A percentile compares a stretch with the other conserved stretches of the same genome.
These are phyloP conservation scores for Harmothoe impar DNA, from an alignment of 2,888 invertebrate genomes.

Conservation along the genomic window DNA sequence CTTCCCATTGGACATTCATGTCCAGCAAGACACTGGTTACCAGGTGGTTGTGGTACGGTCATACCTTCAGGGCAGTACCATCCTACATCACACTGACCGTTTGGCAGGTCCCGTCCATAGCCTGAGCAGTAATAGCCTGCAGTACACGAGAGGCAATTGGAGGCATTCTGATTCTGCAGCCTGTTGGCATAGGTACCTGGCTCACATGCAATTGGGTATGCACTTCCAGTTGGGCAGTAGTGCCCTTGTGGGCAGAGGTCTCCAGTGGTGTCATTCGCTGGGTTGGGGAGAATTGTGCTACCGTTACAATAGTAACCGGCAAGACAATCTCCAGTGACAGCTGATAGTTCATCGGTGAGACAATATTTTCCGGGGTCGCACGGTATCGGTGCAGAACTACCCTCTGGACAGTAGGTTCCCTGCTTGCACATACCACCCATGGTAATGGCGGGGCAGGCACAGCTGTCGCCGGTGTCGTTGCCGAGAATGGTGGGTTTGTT, in stretches of 20 bases:
- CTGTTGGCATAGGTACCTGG: constrained; percentile 77
- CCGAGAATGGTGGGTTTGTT: constrained; percentile 75
- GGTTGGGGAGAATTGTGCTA: constrained; percentile 78
- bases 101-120: constrained; percentile 76
- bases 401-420: constrained; percentile 80
- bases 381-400: constrained; percentile 74
- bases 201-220: constrained; percentile 76
- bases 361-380: constrained; percentile 79
- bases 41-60: constrained; percentile 79
- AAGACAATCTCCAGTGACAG: constrained; percentile 77
- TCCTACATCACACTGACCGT: constrained; percentile 76
- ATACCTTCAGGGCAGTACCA: constrained; percentile 80
- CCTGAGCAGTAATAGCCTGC: constrained; percentile 78
- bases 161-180: constrained; percentile 77
- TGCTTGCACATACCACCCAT: constrained; percentile 79
- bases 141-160: constrained; percentile 80
- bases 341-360: constrained; percentile 73
- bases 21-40: constrained; percentile 78
- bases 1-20: constrained; percentile 80
- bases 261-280: constrained; percentile 80
- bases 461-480: constrained; percentile 74
- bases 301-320: constrained; percentile 80
- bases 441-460: constrained; percentile 75
- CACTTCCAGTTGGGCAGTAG: constrained; percentile 79
- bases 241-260: constrained; percentile 81